Conservation (phyloP, 2,113 vertebrate species). For the Syngnathus floridae region DNA sequence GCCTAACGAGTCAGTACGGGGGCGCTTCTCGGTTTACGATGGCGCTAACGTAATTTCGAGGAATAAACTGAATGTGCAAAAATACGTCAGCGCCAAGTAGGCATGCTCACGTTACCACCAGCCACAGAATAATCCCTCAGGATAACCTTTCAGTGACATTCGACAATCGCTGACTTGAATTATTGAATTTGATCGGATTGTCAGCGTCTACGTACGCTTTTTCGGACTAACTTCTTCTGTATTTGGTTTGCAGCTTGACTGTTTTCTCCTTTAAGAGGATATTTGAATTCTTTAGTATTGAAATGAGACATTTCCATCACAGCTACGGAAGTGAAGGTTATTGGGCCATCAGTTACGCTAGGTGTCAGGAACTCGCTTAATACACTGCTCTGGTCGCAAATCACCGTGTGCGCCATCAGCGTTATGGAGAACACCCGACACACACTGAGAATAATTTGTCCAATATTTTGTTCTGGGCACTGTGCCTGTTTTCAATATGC, state of each 20-base stretch:
- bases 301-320: constrained; percentile 24
- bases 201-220: background rate
- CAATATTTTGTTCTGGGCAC: constrained; percentile 63
- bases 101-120: background rate
- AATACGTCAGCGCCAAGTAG: background rate
- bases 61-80: background rate
- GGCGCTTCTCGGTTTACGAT: background rate
- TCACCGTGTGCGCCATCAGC: constrained; percentile 15
- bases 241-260: background rate
- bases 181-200: background rate
- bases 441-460: constrained; percentile 44
- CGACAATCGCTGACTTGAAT: too few species aligned
- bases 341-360: constrained; percentile 9
- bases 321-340: constrained; percentile 11
- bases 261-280: background rate
- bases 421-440: constrained; percentile 18
- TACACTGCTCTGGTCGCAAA: constrained; percentile 25
- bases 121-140: too few species aligned
- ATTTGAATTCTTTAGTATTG: constrained; percentile 1
- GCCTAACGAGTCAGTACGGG: background rate
- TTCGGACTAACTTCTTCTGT: background rate
- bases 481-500: constrained; percentile 58
- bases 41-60: background rate
- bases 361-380: constrained; percentile 25
- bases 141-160: too few species aligned